Conservation (phyloP, 1,140 invertebrate genomes). For the Riptortus pedestris region DNA sequence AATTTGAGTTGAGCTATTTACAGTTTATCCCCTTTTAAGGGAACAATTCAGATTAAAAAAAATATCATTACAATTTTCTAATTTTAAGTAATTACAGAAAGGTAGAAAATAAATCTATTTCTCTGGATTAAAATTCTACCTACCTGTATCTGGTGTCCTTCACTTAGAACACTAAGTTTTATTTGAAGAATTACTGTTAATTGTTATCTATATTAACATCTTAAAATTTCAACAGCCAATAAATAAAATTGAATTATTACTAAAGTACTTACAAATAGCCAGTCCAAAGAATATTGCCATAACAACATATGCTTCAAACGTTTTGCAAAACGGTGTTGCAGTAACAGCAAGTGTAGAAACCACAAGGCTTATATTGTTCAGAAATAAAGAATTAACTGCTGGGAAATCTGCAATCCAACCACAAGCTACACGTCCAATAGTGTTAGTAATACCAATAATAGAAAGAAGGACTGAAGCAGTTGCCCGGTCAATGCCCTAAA, state of each 20-base stretch:
- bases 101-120: too few relatives aligned
- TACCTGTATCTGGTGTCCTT: too few relatives aligned
- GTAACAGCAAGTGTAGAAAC: conserved; percentile 78
- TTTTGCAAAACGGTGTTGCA: conserved; percentile 69
- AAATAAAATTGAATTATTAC: neutral
- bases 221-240: too few relatives aligned
- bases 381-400: conserved; percentile 76
- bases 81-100: too few relatives aligned
- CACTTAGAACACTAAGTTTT: too few relatives aligned
- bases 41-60: too few relatives aligned
- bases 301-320: conserved; percentile 63
- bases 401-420: conserved; percentile 78
- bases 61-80: too few relatives aligned
- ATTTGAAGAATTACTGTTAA: too few relatives aligned
- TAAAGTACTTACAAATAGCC: conserved; percentile 75
- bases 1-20: too few relatives aligned
- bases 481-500: conserved; percentile 58
- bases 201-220: too few relatives aligned
- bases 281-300: conserved; percentile 89
- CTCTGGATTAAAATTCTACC: too few relatives aligned
- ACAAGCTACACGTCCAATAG: conserved; percentile 73
- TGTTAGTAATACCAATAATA: conserved; percentile 92
- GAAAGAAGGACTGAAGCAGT: conserved; percentile 81
- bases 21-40: too few relatives aligned
- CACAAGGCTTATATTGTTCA: conserved; percentile 90